Evolutionary conservation across 2,888 invertebrate species (phyloP), one percentile per base, ranked within the genome.

Genomic region (Drosophila buzzatii): DNA sequence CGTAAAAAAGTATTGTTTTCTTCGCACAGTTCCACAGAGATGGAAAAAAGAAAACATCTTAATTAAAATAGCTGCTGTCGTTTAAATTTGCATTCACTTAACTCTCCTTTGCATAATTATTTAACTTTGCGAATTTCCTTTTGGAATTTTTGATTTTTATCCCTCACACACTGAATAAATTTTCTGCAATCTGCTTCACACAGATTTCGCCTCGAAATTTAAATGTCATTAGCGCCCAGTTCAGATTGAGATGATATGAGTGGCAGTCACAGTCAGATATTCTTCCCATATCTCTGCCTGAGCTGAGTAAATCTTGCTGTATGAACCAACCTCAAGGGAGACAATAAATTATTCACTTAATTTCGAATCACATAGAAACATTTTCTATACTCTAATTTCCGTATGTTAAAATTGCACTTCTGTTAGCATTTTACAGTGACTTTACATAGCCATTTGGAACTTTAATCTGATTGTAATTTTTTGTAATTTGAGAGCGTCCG

Each of bases 181-280:
- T 57, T 49, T 27, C 68, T 33, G 64, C 55, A 51, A 53, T 42
- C 57, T 55, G 49, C 41, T 59, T 27, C 55, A 41, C 44, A 49
- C 52, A 57, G 62, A 61, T 45, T 63, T 60, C 35, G 6, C 20
- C 49, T 27, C 0, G 79, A 81, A 85, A 88, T 88, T 88, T 81
- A 88, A 85, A 85, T 77, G 58, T 79, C 83, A 85, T 85, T 85
- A 81, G 83, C 77, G 73, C 67, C 47, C 41, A 62, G 64, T 57
- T 64, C 52, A 77, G 83, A 77, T 85, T 65, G 70, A 73, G 81
- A 62, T 57, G 64, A 80, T 80, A 63, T 44, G 66, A 77, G 41
- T 31, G 51, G 27, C 27, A 27, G 27, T 0, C 27, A 6, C 27
- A 27, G 27, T 6, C 27, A 27, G 27, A 27, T 27, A 27, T 27